Evolutionary conservation across 2,113 vertebrate genomes (phyloP).

Genomic region (Chaetorhynchus papuensis): DNA sequence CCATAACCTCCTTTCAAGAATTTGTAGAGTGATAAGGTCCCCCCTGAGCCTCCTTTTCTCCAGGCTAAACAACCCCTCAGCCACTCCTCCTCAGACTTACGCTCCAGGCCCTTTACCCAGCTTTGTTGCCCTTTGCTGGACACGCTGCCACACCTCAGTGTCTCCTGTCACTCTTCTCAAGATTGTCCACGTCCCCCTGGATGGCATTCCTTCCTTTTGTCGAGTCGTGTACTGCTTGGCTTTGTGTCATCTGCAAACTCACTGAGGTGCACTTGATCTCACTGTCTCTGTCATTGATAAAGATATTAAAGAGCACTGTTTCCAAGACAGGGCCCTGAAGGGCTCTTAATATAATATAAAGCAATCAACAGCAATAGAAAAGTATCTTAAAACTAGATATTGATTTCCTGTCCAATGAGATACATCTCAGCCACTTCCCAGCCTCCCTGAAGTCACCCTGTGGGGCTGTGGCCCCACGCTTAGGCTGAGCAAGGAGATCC

Average conservation of each 20-base stretch:
- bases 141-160: not conserved
- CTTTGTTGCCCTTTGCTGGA: not conserved
- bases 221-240: not conserved
- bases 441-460: not conserved
- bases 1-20: not conserved
- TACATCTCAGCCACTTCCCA: not conserved
- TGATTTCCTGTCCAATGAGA: constrained; percentile 26
- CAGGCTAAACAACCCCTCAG: not conserved
- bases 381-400: constrained; percentile 37
- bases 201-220: not conserved
- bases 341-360: constrained; percentile 4
- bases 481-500: not conserved
- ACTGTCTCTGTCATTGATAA: not conserved
- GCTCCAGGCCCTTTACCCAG: not conserved
- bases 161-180: not conserved
- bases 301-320: not conserved
- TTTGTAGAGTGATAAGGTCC: not conserved
- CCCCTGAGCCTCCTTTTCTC: not conserved
- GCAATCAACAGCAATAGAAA: constrained; percentile 40
- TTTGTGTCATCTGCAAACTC: not conserved
- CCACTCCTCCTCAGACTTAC: not conserved
- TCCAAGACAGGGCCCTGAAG: not conserved
- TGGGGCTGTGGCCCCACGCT: not conserved
- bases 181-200: not conserved
- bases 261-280: not conserved